phyloP scores from a whole-genome alignment of 2,888 invertebrate species.

The Brachypalpus laphriformis region DNA sequence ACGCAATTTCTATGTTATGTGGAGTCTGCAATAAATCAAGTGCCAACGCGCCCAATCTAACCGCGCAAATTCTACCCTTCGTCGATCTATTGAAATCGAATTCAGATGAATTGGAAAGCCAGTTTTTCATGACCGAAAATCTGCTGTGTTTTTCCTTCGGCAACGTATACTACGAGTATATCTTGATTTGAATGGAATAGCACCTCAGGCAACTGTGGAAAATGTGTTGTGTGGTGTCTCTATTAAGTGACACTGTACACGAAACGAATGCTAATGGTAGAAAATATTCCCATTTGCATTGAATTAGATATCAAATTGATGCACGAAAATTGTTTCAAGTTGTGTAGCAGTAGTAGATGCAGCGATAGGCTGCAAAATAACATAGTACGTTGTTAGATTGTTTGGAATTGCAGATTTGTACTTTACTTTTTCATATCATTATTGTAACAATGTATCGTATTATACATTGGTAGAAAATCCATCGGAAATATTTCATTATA shows the following conservation, averaged over 20 bases:
- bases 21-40: constrained; percentile 2
- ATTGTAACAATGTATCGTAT: neutral
- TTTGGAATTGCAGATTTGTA: neutral
- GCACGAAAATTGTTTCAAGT: constrained; percentile 5
- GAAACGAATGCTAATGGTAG: constrained; percentile 32
- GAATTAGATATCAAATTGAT: constrained; percentile 21
- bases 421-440: neutral
- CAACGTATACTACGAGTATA: neutral
- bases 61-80: constrained; percentile 5
- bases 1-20: neutral
- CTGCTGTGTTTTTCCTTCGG: neutral
- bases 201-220: constrained; percentile 25
- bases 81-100: neutral
- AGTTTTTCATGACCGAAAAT: constrained; percentile 8
- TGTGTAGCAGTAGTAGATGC: neutral
- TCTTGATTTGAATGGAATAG: constrained; percentile 10
- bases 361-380: constrained; percentile 5
- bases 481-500: too few relatives aligned
- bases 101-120: neutral
- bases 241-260: constrained; percentile 31
- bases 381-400: neutral
- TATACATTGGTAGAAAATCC: too few relatives aligned
- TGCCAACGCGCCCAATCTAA: neutral
- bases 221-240: constrained; percentile 17
- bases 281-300: constrained; percentile 39